Base-by-base conservation (phyloP, 2,888 invertebrate genomes). In the Melanotus villosus region DNA sequence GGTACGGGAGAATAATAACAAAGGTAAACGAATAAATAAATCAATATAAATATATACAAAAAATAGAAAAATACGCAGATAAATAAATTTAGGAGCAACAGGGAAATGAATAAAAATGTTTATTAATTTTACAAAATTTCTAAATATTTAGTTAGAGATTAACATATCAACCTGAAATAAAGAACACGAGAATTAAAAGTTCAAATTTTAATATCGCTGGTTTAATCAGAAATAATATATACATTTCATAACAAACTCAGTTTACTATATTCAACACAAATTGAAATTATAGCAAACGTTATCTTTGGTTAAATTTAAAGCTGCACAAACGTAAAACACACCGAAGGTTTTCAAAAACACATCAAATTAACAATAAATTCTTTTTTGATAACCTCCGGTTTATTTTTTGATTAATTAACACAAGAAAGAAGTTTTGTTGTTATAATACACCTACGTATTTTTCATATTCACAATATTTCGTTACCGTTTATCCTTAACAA, bases 271-370 rank as follows among this genome's bases (percentile, higher is more conserved):
- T 47, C 12, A 16, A 41, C 41, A 41, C 41, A 41, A 41, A 41
- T 41, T 16, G 18, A 41, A 41, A 41, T 9, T 14, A 3, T 41
- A 2, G 26, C 41, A 41, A 41, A 43, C 50, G 26, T n/a, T n/a
- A 16, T 63, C 63, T 63, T 63, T 63, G 63, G 63, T 63, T 34
- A 63, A 63, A 60, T 47, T 60, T 60, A 47, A 54, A 54, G 41
- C 54, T 36, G 23, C 9, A 2, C 12, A 32, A n/a, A 60, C 21
- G 18, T 10, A 23, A 41, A 16, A 19, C n/a, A 43, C 36, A 62
- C 62, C 19, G 26, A 23, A 23, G 23, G 47, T 4, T n/a, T 21
- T 23, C 47, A 47, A 47, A 45, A 47, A 47, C 19, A 19, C 1
- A n/a, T 10, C 14, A 12, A 47, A 26, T 2, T n/a, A 26, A 47